Percentiles rank a stretch among this genome's conserved stretches.
Conservation (phyloP, 1,140 invertebrate species). For the Trichomalopsis sarcophagae region DNA sequence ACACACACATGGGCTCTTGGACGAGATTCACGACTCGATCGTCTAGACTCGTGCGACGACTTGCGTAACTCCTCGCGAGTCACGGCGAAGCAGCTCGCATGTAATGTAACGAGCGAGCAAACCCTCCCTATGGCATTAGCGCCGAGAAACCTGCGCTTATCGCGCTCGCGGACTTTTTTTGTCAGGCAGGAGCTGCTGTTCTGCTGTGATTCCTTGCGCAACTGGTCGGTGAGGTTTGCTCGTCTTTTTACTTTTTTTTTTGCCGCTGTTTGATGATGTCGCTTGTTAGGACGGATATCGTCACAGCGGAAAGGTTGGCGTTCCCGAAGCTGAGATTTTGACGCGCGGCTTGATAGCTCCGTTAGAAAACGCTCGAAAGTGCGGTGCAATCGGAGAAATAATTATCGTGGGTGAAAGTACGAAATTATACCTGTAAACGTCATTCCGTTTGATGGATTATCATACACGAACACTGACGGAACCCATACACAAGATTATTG, state of each 20-base stretch:
- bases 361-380: too few relatives aligned
- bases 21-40: neutral
- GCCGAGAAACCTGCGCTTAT: neutral
- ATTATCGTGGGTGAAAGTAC: too few relatives aligned
- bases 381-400: too few relatives aligned
- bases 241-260: neutral
- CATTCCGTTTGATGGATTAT: too few relatives aligned
- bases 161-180: neutral
- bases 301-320: neutral
- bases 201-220: neutral
- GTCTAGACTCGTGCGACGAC: conserved; percentile 6
- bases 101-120: neutral
- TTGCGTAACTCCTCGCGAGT: conserved; percentile 23
- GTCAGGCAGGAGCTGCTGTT: neutral
- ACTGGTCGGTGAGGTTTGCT: neutral
- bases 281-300: neutral
- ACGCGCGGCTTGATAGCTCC: neutral
- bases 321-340: too few relatives aligned
- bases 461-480: too few relatives aligned
- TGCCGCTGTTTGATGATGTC: neutral
- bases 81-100: conserved; percentile 10
- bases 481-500: too few relatives aligned
- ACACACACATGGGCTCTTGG: neutral
- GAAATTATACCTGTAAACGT: too few relatives aligned
- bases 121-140: neutral